Percentiles rank a stretch among this genome's conserved stretches.
These are phyloP conservation scores for Tribolium castaneum DNA, from an alignment of 1,140 invertebrate species.

Conservation along the genomic window DNA sequence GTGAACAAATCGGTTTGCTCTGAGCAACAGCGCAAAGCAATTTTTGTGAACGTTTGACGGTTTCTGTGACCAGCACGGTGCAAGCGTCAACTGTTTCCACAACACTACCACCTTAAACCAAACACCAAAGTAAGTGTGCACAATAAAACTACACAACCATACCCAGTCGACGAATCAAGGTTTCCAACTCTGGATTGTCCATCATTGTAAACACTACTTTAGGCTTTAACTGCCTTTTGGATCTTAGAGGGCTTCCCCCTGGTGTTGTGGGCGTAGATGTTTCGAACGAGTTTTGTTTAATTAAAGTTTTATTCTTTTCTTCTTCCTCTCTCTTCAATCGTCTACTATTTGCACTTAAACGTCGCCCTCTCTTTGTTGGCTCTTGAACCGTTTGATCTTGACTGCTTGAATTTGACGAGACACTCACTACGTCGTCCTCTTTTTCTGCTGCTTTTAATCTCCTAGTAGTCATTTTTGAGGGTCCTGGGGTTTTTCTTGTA, in stretches of 20 bases:
- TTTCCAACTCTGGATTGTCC: conserved; percentile 57
- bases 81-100: conserved; percentile 61
- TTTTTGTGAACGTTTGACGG: conserved; percentile 66
- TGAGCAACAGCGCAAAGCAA: conserved; percentile 66
- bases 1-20: conserved; percentile 66
- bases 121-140: background rate
- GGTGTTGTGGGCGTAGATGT: background rate
- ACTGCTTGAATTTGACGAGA: background rate
- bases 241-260: conserved; percentile 44
- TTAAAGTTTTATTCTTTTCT: background rate
- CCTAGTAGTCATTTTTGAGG: background rate
- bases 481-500: background rate
- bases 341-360: conserved; percentile 31
- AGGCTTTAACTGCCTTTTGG: conserved; percentile 53
- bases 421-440: background rate
- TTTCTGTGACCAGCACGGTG: conserved; percentile 65
- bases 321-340: conserved; percentile 13
- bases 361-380: background rate
- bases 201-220: conserved; percentile 63
- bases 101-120: conserved; percentile 57
- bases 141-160: background rate
- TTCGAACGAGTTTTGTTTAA: no score
- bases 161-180: conserved; percentile 57
- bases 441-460: background rate
- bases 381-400: background rate